A percentile compares a stretch with the other conserved stretches of the same genome.
Conservation (phyloP, 2,113 vertebrate genomes). For the Alectura lathami region DNA sequence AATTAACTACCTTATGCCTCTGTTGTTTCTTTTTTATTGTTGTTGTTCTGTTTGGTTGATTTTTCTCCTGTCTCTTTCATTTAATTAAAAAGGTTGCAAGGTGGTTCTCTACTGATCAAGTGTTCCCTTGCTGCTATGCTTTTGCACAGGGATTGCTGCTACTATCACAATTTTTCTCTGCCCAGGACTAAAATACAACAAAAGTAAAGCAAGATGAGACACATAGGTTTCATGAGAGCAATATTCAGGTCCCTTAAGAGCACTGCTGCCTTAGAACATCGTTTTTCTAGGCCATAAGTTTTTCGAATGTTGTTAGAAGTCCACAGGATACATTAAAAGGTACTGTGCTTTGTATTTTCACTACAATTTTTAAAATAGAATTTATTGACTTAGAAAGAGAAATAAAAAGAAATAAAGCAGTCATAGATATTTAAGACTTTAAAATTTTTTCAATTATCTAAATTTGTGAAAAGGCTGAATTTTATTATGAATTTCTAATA, state of each 20-base stretch:
- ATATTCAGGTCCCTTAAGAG: neutral
- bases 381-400: neutral
- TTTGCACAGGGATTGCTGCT: neutral
- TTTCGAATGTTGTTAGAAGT: neutral
- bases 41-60: neutral
- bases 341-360: neutral
- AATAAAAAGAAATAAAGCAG: neutral
- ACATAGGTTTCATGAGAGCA: neutral
- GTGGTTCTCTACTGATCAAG: neutral
- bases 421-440: neutral
- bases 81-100: neutral
- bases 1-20: neutral
- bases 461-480: neutral
- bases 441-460: neutral
- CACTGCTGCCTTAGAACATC: neutral
- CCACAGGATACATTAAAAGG: neutral
- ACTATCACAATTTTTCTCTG: neutral
- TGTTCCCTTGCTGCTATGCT: neutral
- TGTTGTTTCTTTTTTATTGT: neutral
- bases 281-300: neutral
- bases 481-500: neutral
- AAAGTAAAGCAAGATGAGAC: slow-evolving; percentile 27
- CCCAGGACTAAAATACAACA: neutral
- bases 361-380: neutral
- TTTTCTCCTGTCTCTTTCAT: neutral